Evolutionary conservation across 2,888 invertebrate genomes (phyloP), one percentile per base, ranked within the genome.

Genomic region (Plusia festucae): DNA sequence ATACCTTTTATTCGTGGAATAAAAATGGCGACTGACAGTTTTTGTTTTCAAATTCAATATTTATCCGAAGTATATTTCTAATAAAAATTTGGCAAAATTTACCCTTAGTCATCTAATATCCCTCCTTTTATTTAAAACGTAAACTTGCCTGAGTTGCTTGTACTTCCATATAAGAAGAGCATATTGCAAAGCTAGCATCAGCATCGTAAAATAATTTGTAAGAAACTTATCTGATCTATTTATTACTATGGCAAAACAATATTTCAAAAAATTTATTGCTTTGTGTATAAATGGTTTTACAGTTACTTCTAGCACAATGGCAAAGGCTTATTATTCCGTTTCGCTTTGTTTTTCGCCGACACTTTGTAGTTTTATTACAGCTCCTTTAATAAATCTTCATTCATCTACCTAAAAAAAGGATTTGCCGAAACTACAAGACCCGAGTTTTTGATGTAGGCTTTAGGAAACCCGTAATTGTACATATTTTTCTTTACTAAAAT

Each of bases 271-370:
- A 61, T 65, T 30, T 30, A 30, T 30, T 30, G 30, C 30, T 30
- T 30, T 30, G 30, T 30, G 30, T 63, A 27, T 67, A 51, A 27
- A 63, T 40, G 46, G 24, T 63, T 15, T 76, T 72, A 76, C 77
- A 44, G 73, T 76, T 53, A 52, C 44, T 55, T 40, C 40, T 22
- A 40, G 27, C 7, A 73, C 73, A 76, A 72, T 53, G 8, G 18
- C 9, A 16, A 32, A 11, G 44, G 58, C n/a, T 56, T 53, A 49
- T 60, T 59, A 55, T 57, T 34, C 34, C 34, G 49, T 22, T 63
- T 56, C 63, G 58, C 63, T 53, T 70, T 44, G 9, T 46, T 13
- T 4, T 32, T 18, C 56, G n/a, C 76, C 71, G 76, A 54, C 58
- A 20, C 55, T 60, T 54, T 60, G 59, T 9, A n/a, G 40, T 7